phyloP scores from a whole-genome alignment of 2,797 vertebrate species.

The Acomys russatus region DNA sequence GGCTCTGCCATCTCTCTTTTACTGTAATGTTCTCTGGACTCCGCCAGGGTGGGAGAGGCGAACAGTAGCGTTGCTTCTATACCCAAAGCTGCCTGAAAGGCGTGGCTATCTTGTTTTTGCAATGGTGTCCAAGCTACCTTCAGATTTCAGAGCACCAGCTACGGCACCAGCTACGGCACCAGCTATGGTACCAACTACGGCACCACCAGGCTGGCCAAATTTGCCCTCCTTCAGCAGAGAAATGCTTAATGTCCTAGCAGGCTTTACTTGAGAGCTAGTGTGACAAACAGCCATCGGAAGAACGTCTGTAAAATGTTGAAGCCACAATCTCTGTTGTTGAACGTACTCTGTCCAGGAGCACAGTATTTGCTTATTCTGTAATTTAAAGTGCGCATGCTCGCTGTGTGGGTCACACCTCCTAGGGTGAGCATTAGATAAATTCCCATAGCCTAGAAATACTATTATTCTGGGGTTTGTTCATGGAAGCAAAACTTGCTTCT shows the following conservation, averaged over 20 bases:
- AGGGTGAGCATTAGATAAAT: not conserved
- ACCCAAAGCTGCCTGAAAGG: not conserved
- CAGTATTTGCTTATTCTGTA: not conserved
- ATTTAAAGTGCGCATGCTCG: not conserved
- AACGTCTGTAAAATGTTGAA: not conserved
- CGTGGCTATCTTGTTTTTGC: not conserved
- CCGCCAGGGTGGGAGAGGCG: not conserved
- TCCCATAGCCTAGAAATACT: conserved; percentile 7
- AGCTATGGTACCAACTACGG: not conserved
- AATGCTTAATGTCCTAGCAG: not conserved
- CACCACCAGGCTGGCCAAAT: not conserved
- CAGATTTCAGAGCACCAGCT: not conserved
- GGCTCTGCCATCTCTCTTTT: not conserved
- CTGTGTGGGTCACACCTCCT: not conserved
- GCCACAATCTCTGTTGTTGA: not conserved
- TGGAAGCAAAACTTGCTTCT: conserved; percentile 18
- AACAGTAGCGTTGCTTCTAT: not conserved
- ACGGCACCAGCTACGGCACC: not conserved
- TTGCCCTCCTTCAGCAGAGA: not conserved
- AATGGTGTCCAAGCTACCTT: not conserved
- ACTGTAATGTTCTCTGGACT: not conserved
- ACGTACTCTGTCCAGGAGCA: not conserved
- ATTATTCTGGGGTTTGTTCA: not conserved
- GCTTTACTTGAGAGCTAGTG: not conserved
- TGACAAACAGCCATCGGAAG: not conserved